These are phyloP conservation scores for Parnassius mnemosyne DNA, from an alignment of 2,888 invertebrate species.

Conservation along the genomic window DNA sequence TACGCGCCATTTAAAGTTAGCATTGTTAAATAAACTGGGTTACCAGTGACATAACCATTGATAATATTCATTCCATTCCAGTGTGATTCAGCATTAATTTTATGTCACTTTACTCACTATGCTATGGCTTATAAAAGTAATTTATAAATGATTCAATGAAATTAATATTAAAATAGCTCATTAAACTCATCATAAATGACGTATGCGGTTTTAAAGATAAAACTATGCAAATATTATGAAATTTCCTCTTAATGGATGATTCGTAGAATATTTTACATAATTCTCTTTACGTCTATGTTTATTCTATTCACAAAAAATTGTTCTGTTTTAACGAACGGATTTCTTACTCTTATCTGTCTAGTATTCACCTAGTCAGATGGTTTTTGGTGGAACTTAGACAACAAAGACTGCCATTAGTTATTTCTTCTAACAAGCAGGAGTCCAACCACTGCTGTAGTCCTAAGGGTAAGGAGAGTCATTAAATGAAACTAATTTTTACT, in stretches of 20 bases:
- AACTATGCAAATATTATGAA: neutral
- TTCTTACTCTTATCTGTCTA: too few species aligned
- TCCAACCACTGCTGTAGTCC: too few species aligned
- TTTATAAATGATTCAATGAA: neutral
- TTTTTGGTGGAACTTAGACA: too few species aligned
- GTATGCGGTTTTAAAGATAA: neutral
- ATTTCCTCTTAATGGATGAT: neutral
- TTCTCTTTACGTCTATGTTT: neutral
- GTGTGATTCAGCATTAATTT: conserved; percentile 26
- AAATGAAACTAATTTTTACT: too few species aligned
- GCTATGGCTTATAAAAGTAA: neutral
- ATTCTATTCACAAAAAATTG: neutral
- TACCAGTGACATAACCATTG: conserved; percentile 33
- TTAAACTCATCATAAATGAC: neutral
- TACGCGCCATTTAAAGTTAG: conserved; percentile 37
- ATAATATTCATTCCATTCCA: conserved; percentile 28
- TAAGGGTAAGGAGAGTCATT: too few species aligned
- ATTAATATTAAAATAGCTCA: neutral
- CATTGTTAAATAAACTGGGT: conserved; percentile 40
- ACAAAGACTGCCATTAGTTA: too few species aligned
- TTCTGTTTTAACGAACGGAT: too few species aligned
- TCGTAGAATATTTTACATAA: neutral
- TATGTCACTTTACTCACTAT: conserved; percentile 2
- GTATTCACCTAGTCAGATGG: too few species aligned
- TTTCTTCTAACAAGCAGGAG: too few species aligned